Evolutionary conservation across 2,888 invertebrate species (phyloP).

Genomic region (Synergus itoensis): DNA sequence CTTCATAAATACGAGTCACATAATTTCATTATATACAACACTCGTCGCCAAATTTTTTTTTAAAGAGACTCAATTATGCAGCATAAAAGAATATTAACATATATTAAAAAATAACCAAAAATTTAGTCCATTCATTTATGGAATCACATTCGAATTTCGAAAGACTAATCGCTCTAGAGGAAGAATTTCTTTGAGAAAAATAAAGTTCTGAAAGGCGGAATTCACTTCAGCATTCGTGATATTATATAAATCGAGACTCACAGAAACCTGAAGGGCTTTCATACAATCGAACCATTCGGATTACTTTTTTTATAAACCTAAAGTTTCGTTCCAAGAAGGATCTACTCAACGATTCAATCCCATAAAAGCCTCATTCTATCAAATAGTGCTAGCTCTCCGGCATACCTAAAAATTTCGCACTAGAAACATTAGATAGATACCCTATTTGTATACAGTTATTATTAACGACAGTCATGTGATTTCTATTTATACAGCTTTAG

Average conservation of each 20-base stretch:
- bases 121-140: neutral
- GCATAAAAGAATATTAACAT: slow-evolving; percentile 2
- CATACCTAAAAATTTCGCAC: slow-evolving; percentile 13
- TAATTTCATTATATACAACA: slow-evolving; percentile 31
- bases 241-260: neutral
- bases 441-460: slow-evolving; percentile 55
- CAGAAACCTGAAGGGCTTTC: slow-evolving; percentile 23
- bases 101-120: neutral
- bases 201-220: neutral
- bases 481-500: slow-evolving; percentile 61
- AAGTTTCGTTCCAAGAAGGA: slow-evolving; percentile 1
- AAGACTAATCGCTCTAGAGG: slow-evolving; percentile 1
- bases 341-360: neutral
- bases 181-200: slow-evolving; percentile 9
- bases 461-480: slow-evolving; percentile 62
- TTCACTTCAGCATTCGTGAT: neutral
- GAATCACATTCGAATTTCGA: slow-evolving; percentile 8
- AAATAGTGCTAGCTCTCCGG: neutral
- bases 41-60: neutral
- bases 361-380: slow-evolving; percentile 15
- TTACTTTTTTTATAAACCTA: neutral
- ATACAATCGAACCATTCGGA: slow-evolving; percentile 7
- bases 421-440: slow-evolving; percentile 32
- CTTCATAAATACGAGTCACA: slow-evolving; percentile 13
- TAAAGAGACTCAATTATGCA: slow-evolving; percentile 16